A percentile compares a stretch with the other conserved stretches of the same genome.
phyloP scores from a whole-genome alignment of 2,888 invertebrate species.

The Mesorhabditis spiculigera region DNA sequence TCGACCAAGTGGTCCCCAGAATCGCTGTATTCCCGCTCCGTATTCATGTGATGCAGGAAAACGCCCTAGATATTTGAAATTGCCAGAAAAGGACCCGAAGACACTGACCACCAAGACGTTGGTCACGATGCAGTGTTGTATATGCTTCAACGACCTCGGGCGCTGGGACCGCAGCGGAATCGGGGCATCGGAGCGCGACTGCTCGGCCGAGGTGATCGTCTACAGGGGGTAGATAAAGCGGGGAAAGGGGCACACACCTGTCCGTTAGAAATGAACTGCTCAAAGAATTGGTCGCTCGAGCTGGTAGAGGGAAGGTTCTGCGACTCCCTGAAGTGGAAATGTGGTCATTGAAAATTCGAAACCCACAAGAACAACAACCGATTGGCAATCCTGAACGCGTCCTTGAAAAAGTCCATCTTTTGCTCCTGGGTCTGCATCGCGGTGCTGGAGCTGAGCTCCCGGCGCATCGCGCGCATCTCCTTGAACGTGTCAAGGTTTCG shows the following conservation, averaged over 20 bases:
- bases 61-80: no score
- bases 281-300: conserved; percentile 21
- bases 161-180: conserved; percentile 28
- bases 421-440: conserved; percentile 24
- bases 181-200: conserved; percentile 18
- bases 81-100: background rate
- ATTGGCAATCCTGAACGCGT: conserved; percentile 47
- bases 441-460: conserved; percentile 26
- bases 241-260: conserved; percentile 10
- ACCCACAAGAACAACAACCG: conserved; percentile 45
- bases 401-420: conserved; percentile 46
- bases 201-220: conserved; percentile 24
- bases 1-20: conserved; percentile 23
- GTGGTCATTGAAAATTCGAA: background rate
- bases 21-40: background rate
- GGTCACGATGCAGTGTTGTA: conserved; percentile 42
- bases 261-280: conserved; percentile 17
- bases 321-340: conserved; percentile 24
- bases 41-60: no score
- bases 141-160: conserved; percentile 21
- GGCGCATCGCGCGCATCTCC: conserved; percentile 42
- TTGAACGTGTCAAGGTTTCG: conserved; percentile 41
- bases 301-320: conserved; percentile 24
- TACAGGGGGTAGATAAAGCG: background rate
- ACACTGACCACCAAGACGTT: conserved; percentile 39